phyloP scores from a whole-genome alignment of 2,888 invertebrate species.

The Sabellastarte sp. region DNA sequence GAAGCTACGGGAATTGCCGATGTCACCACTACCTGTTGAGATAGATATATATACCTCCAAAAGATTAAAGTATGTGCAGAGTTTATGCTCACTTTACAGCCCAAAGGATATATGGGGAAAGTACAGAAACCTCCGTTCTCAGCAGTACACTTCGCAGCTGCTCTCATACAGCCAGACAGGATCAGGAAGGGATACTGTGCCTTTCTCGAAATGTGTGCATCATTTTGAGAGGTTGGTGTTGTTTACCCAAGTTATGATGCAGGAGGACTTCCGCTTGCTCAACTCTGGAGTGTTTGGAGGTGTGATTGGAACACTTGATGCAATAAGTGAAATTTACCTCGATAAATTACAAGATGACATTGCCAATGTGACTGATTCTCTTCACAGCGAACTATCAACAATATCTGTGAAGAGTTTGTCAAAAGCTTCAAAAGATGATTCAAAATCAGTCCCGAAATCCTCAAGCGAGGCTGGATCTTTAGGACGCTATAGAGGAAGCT shows the following conservation, averaged over 20 bases:
- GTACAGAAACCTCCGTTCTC: conserved; percentile 36
- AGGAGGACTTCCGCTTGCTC: conserved; percentile 49
- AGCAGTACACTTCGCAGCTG: conserved; percentile 33
- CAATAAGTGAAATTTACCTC: conserved; percentile 48
- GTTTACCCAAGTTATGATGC: conserved; percentile 40
- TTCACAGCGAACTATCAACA: conserved; percentile 41
- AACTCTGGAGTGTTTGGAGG: conserved; percentile 48
- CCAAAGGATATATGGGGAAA: conserved; percentile 44
- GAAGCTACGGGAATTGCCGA: conserved; percentile 39
- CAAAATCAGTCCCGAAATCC: conserved; percentile 8
- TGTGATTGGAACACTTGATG: conserved; percentile 40
- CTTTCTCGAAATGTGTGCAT: conserved; percentile 4
- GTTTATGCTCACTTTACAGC: conserved; percentile 41
- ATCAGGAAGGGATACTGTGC: neutral
- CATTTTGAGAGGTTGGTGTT: conserved; percentile 4
- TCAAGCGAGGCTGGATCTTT: conserved; percentile 14
- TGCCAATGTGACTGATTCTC: conserved; percentile 43
- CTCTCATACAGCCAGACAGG: conserved; percentile 32
- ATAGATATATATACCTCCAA: conserved; percentile 35
- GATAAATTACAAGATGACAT: conserved; percentile 52
- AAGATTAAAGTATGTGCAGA: conserved; percentile 45
- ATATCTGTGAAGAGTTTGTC: neutral
- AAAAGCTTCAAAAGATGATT: neutral
- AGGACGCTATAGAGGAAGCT: conserved; percentile 4
- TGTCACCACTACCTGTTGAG: conserved; percentile 23